phyloP scores from a whole-genome alignment of 23 tunicate species.

The Aplidium turbinatum region DNA sequence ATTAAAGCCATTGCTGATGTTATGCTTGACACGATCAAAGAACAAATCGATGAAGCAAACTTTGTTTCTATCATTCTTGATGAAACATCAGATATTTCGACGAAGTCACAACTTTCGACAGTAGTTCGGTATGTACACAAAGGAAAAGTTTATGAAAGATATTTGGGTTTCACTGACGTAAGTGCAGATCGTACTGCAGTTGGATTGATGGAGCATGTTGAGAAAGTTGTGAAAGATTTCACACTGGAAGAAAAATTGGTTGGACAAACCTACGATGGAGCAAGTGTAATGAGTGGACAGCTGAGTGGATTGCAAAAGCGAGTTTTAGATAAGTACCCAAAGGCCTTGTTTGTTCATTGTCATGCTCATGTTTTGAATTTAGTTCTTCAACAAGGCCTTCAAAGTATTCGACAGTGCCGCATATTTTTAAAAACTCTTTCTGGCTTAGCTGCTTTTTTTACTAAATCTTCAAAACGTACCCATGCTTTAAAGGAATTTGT shows the following conservation, averaged over 20 bases:
- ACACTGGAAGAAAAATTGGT: neutral
- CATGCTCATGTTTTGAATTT: slow-evolving; percentile 1
- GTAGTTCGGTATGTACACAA: slow-evolving; percentile 3
- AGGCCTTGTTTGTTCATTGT: slow-evolving; percentile 5
- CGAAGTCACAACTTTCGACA: slow-evolving; percentile 5
- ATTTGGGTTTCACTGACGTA: slow-evolving; percentile 2
- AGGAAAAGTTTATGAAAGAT: neutral
- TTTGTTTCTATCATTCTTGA: slow-evolving; percentile 3
- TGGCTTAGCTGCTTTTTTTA: slow-evolving; percentile 9
- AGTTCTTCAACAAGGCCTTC: slow-evolving; percentile 2
- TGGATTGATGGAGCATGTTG: slow-evolving; percentile 11
- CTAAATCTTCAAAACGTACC: neutral
- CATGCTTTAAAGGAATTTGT: slow-evolving; percentile 7
- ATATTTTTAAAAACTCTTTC: neutral
- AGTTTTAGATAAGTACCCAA: slow-evolving; percentile 1
- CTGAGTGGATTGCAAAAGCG: slow-evolving; percentile 2
- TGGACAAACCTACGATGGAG: slow-evolving; percentile 17
- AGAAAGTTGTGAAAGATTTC: neutral
- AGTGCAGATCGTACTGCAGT: slow-evolving; percentile 3
- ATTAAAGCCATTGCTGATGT: neutral
- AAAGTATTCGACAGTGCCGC: neutral
- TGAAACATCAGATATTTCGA: neutral
- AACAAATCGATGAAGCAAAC: neutral
- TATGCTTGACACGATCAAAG: too few relatives aligned
- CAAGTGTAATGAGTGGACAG: slow-evolving; percentile 12